Evolutionary conservation across 92 coral and sea anemone genomes (phyloP).

Genomic region (Palythoa grandiflora): DNA sequence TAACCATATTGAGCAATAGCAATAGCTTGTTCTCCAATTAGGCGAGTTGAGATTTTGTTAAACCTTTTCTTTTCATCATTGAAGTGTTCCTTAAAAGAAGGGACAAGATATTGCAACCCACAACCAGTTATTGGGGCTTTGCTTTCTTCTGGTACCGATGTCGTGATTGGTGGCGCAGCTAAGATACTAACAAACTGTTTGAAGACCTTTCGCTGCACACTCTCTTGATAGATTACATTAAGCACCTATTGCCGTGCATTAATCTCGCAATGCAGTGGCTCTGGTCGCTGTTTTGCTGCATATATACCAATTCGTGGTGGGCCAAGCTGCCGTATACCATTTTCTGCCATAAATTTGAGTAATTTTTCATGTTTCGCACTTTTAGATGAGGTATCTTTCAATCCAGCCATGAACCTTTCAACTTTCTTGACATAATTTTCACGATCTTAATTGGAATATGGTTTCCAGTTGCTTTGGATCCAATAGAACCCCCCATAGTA

Average conservation of each 20-base stretch:
- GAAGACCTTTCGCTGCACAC: slow-evolving; percentile 42
- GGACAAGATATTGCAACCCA: slow-evolving; percentile 45
- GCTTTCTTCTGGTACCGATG: slow-evolving; percentile 36
- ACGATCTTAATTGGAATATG: slow-evolving; percentile 45
- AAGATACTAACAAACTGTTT: slow-evolving; percentile 34
- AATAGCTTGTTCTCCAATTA: slow-evolving; percentile 59
- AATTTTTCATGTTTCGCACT: slow-evolving; percentile 32
- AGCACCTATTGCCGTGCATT: slow-evolving; percentile 29
- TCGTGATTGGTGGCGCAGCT: slow-evolving; percentile 33
- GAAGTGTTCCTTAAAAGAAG: slow-evolving; percentile 39
- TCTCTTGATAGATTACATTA: slow-evolving; percentile 39
- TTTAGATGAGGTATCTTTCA: slow-evolving; percentile 34
- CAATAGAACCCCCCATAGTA: slow-evolving; percentile 59
- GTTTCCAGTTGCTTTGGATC: slow-evolving; percentile 52
- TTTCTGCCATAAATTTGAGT: slow-evolving; percentile 37
- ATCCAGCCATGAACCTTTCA: slow-evolving; percentile 11
- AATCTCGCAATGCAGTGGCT: slow-evolving; percentile 53
- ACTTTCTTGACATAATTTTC: slow-evolving; percentile 40
- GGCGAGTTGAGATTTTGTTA: slow-evolving; percentile 51
- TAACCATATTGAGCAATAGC: slow-evolving; percentile 39
- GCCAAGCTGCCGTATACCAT: slow-evolving; percentile 50
- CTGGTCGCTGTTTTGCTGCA: slow-evolving; percentile 47
- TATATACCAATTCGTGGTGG: slow-evolving; percentile 53
- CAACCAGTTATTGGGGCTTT: slow-evolving; percentile 29
- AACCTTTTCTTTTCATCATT: slow-evolving; percentile 47